Evolutionary conservation across 2,888 invertebrate species (phyloP), one percentile per base, ranked within the genome.

Genomic region (Metacarcinus magister): DNA sequence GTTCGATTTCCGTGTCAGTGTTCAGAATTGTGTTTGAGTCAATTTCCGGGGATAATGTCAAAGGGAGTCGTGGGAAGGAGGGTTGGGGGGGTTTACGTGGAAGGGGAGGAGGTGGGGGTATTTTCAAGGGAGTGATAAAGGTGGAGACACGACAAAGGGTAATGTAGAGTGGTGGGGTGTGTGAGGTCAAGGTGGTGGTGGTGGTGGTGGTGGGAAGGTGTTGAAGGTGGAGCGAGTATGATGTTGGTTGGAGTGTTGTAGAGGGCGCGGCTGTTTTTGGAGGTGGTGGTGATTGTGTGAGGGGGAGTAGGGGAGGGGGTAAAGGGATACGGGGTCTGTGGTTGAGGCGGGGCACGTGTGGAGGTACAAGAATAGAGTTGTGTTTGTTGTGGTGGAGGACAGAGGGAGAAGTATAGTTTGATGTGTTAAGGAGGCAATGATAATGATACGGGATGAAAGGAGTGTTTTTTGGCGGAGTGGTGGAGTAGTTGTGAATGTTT

Each of bases 1-100:
- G 82, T 32, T 67, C 13, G 82, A 82, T 82, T 82, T 82, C 82
- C 32, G 82, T 82, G 67, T 67, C 82, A 32, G 28, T 82, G 23
- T 13, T 82, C 75, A 28, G 10, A 19, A 23, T 23, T 67, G 67
- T 32, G 82, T 32, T 82, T 13, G 82, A 5, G 28, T 32, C 82
- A 82, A 28, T 82, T 82, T 82, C 82, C 28, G 82, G 28, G 32
- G 82, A 82, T 7, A 82, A 82, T 82, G 82, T 82, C 82, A 82
- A 82, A 32, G 82, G 82, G 2, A 82, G 32, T 28, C 19, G 10
- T 8, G 32, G 82, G 82, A 10, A 82, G 82, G 60, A 60, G 60
- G 16, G 8, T 2, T 10, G 60, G 19, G 60, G 67, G 23, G 67
- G 4, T n/a, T n/a, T n/a, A n/a, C n/a, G n/a, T n/a, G n/a, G 48